phyloP scores from a whole-genome alignment of 1,140 invertebrate genomes.

The Drosophila orosa region DNA sequence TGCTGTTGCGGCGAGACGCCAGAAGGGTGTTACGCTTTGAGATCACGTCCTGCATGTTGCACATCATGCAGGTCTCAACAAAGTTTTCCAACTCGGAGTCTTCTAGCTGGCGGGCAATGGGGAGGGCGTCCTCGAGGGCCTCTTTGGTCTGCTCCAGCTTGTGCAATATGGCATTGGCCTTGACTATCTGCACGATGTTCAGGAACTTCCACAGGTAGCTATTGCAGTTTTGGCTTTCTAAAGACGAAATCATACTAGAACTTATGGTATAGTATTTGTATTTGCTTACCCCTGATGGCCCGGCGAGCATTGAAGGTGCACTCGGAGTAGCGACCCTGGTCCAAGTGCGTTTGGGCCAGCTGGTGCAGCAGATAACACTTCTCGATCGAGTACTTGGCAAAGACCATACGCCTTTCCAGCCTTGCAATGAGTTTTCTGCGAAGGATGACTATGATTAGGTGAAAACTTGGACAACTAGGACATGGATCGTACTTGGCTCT shows the following conservation, averaged over 20 bases:
- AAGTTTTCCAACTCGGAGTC: conserved; percentile 25
- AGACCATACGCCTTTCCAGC: conserved; percentile 65
- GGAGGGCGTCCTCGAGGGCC: conserved; percentile 49
- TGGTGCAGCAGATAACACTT: conserved; percentile 73
- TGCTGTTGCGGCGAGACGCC: conserved; percentile 5
- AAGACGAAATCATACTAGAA: background rate
- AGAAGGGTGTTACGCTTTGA: conserved; percentile 23
- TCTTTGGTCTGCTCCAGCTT: conserved; percentile 74
- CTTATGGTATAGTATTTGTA: background rate
- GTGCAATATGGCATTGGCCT: conserved; percentile 65
- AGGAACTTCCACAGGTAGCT: conserved; percentile 70
- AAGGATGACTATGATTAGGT: background rate
- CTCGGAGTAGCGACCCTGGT: conserved; percentile 67
- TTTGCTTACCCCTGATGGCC: conserved; percentile 50
- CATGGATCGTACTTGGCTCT: conserved; percentile 21
- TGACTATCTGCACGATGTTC: conserved; percentile 61
- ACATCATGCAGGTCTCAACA: conserved; percentile 43
- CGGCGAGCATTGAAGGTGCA: conserved; percentile 64
- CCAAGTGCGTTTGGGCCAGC: conserved; percentile 56
- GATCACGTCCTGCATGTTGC: conserved; percentile 45
- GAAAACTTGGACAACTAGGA: fast-evolving
- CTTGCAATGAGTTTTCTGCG: conserved; percentile 28
- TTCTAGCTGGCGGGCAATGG: conserved; percentile 39
- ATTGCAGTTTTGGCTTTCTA: conserved; percentile 59
- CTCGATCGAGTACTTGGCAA: conserved; percentile 74